Conservation (phyloP, 2,113 vertebrate genomes). For the Peromyscus leucopus region DNA sequence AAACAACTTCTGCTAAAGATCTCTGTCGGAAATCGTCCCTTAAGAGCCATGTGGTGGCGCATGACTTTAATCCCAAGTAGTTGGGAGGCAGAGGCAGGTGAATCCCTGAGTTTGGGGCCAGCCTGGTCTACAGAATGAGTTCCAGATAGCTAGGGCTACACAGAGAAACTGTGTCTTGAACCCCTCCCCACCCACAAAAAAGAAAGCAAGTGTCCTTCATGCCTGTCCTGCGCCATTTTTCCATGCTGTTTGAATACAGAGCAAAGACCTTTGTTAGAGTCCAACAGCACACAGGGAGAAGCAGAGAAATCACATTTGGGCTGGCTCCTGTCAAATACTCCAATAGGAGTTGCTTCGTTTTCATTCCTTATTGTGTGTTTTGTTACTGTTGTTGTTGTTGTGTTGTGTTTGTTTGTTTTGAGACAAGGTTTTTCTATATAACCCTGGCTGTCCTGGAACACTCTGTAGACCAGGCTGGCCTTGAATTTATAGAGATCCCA, state of each 20-base stretch:
- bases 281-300: neutral
- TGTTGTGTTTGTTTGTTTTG: neutral
- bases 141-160: neutral
- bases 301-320: neutral
- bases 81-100: neutral
- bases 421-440: neutral
- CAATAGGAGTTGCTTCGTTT: neutral
- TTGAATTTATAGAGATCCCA: neutral
- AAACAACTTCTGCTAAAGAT: neutral
- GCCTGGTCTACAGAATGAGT: neutral
- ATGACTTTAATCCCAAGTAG: neutral
- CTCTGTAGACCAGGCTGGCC: neutral
- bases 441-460: neutral
- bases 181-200: neutral
- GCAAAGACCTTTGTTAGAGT: neutral
- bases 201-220: neutral
- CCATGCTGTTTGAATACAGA: neutral
- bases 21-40: neutral
- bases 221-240: neutral
- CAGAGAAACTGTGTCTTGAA: neutral
- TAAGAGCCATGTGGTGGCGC: neutral
- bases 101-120: neutral
- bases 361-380: neutral
- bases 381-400: neutral
- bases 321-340: neutral